Evolutionary conservation across 2,113 vertebrate species (phyloP), one percentile per base, ranked within the genome.

Genomic region (Tupaia tana): DNA sequence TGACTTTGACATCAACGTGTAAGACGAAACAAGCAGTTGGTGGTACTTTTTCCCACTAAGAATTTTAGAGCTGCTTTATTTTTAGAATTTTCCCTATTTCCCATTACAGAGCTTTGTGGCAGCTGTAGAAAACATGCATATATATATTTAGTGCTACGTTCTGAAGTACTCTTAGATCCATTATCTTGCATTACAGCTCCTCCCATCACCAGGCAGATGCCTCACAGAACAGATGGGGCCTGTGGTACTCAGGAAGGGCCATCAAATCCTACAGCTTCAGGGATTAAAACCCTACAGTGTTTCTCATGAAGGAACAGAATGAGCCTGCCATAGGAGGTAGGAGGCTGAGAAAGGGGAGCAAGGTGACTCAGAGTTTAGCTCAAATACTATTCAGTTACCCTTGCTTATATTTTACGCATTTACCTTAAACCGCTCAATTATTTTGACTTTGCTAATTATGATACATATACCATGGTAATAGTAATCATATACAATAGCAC

Each of bases 81-180:
- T 96, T 96, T 96, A 96, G 86, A 91, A 91, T 66, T 81, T 64
- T 25, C 56, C n/a, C 59, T 74, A 67, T 67, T 75, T 96, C 56
- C 66, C 86, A 85, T 90, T 83, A 89, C 7, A 61, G 75, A 93
- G 16, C 20, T 89, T 77, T 43, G 83, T 96, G 86, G 80, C 82
- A 95, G 94, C 56, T 96, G 74, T 67, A 86, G 94, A 59, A 89
- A 86, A 88, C 58, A 70, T 19, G 27, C 1, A 20, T 34, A 56
- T 58, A 54, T 52, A 52, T 70, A 88, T 15, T 77, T 91, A 89
- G 59, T 89, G 64, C 52, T 88, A 58, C 27, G 85, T 81, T 85
- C 64, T 34, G 11, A 91, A 89, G 82, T 20, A 58, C 20, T 34
- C 83, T 83, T 59, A 81, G 74, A 61, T 80, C 11, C 69, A 92